These are phyloP conservation scores for Liparis tanakae DNA, from an alignment of 2,797 vertebrate species.

Conservation along the genomic window DNA sequence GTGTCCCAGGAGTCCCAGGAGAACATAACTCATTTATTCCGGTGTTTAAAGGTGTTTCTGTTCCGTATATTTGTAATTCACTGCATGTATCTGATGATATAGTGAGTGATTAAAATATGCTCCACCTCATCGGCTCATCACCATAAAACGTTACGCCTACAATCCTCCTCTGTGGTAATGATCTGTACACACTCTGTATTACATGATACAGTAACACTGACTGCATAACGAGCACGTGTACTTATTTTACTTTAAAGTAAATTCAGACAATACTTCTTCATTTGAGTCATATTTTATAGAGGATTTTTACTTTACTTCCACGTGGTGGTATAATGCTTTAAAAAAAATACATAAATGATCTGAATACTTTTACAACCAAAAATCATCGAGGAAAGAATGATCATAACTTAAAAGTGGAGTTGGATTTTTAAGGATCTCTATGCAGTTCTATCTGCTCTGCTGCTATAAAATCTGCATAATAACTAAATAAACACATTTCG, in stretches of 20 bases:
- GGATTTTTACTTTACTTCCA: neutral
- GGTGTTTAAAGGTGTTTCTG: too few species aligned
- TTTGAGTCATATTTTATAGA: neutral
- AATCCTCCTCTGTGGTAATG: neutral
- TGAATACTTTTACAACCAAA: neutral
- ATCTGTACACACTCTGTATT: neutral
- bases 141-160: neutral
- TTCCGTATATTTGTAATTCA: neutral
- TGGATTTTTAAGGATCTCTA: neutral
- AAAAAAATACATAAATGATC: neutral
- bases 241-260: neutral
- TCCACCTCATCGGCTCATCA: neutral
- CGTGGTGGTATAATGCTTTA: neutral
- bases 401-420: neutral
- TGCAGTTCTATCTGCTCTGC: neutral
- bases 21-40: neutral
- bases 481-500: too few species aligned
- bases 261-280: neutral
- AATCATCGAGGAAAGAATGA: neutral
- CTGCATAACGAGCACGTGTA: neutral
- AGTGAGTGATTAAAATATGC: neutral
- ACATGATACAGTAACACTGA: neutral
- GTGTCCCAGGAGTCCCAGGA: neutral
- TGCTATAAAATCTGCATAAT: too few species aligned
- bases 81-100: neutral